A percentile compares a stretch with the other conserved stretches of the same genome.
These are phyloP conservation scores for Apteryx owenii DNA, from an alignment of 2,113 vertebrate genomes.

Conservation along the genomic window DNA sequence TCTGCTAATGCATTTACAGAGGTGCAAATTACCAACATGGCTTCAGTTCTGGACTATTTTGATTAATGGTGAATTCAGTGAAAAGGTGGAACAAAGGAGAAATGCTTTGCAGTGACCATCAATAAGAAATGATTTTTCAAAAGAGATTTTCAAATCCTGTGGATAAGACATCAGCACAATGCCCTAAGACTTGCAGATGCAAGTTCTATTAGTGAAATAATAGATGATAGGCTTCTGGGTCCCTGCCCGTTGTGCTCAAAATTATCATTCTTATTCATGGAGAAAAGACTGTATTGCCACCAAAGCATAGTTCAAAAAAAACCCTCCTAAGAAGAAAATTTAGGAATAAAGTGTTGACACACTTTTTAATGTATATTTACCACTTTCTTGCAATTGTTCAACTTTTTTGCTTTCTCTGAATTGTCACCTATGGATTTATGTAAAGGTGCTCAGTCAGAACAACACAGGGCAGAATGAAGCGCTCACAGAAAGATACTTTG, in stretches of 20 bases:
- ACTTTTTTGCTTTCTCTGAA: not conserved
- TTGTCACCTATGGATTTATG: not conserved
- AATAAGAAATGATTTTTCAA: not conserved
- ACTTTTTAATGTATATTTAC: not conserved
- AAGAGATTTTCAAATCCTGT: not conserved
- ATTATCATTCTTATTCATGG: not conserved
- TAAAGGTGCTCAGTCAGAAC: not conserved
- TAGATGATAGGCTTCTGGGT: not conserved
- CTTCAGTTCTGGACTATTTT: not conserved
- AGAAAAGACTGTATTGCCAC: not conserved
- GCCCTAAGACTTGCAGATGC: not conserved
- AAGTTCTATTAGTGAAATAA: not conserved
- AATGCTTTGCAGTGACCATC: not conserved
- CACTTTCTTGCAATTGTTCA: not conserved
- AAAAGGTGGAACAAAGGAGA: not conserved
- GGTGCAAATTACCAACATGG: not conserved
- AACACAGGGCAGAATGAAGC: not conserved
- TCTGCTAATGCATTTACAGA: conserved; percentile 1
- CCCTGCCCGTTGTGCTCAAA: not conserved
- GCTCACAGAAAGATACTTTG: not conserved
- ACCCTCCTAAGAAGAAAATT: not conserved
- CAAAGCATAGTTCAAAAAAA: not conserved
- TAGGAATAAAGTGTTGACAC: not conserved
- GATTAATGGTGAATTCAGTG: not conserved
- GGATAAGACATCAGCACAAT: not conserved